Base-by-base conservation (phyloP, 2,888 invertebrate species). In the Agonopterix alstromeriana region DNA sequence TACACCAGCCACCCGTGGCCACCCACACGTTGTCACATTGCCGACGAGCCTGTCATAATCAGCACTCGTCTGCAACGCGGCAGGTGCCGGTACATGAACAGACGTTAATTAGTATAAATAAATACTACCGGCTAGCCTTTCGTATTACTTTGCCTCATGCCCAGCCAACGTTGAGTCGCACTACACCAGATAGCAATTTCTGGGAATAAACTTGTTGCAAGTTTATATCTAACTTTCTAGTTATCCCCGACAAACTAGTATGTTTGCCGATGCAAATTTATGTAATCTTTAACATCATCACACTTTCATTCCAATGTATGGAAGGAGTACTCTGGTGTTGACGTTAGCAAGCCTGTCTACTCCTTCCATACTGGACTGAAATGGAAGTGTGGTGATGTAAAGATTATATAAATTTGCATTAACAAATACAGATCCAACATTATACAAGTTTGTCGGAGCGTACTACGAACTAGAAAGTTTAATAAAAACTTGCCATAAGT, bases 101-200 rank as follows among this genome's bases (percentile, higher is more conserved):
- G 54, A 63, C 59, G 27, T 27, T 27, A 5, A 27, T 27, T 27
- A 5, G 7, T 27, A 66, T 61, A 60, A 50, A 51, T 51, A 59
- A 63, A 64, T 61, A 64, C 66, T 67, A 66, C 60, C 62, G 58
- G 63, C 69, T 67, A 72, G 65, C 70, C 65, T 61, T 68, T 65
- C 57, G 56, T 62, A 54, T 58, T 54, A 57, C 57, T 55, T 48
- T 58, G 58, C 56, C 59, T 53, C 54, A 57, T 53, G 53, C 53
- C 58, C 55, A 60, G 57, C 62, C 61, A 57, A 58, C 48, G 53
- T 53, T 47, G 51, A 54, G 51, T 50, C 48, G 49, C 57, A 55
- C 55, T 56, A 27, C 27, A 2, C 27, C 27, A 5, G 27, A 27
- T 27, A 27, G 7, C 27, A 5, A 27, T 27, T 27, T 27, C 27